Evolutionary conservation across 2,888 invertebrate genomes (phyloP).

Genomic region (Lacanobia oleracea): DNA sequence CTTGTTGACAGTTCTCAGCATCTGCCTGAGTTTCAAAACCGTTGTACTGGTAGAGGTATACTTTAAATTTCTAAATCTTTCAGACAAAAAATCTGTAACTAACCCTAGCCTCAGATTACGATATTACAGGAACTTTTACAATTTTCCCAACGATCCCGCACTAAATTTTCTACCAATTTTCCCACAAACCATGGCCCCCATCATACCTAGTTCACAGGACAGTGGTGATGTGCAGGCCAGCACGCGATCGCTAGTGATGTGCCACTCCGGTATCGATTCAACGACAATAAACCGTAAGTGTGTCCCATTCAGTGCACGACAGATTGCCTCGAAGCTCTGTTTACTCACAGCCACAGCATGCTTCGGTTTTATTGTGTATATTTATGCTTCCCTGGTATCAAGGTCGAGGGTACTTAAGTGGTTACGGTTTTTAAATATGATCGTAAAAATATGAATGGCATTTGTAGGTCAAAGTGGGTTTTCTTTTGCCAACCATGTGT

Average conservation of each 20-base stretch:
- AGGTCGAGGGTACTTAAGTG: slow-evolving; percentile 43
- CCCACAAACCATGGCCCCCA: slow-evolving; percentile 67
- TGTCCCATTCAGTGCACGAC: slow-evolving; percentile 65
- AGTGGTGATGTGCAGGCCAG: slow-evolving; percentile 76
- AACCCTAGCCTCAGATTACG: too few relatives aligned
- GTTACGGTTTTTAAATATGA: slow-evolving; percentile 9
- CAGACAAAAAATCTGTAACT: too few relatives aligned
- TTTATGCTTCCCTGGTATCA: slow-evolving; percentile 56
- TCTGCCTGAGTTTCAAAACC: too few relatives aligned
- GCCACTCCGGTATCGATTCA: slow-evolving; percentile 80
- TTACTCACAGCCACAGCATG: slow-evolving; percentile 43
- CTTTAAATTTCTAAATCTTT: too few relatives aligned
- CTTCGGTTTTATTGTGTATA: slow-evolving; percentile 56
- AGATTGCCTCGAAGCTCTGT: slow-evolving; percentile 48
- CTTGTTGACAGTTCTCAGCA: too few relatives aligned
- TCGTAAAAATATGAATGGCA: slow-evolving; percentile 40
- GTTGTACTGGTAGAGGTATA: too few relatives aligned
- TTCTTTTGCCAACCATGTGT: not conserved
- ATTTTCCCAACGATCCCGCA: too few relatives aligned
- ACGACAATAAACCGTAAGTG: slow-evolving; percentile 68
- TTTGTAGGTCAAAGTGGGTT: slow-evolving; percentile 28
- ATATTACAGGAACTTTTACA: too few relatives aligned
- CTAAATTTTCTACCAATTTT: too few relatives aligned
- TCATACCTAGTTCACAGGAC: slow-evolving; percentile 78
- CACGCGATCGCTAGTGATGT: slow-evolving; percentile 89